Evolutionary conservation across 1,140 invertebrate species (phyloP).

Genomic region (Tribolium castaneum): DNA sequence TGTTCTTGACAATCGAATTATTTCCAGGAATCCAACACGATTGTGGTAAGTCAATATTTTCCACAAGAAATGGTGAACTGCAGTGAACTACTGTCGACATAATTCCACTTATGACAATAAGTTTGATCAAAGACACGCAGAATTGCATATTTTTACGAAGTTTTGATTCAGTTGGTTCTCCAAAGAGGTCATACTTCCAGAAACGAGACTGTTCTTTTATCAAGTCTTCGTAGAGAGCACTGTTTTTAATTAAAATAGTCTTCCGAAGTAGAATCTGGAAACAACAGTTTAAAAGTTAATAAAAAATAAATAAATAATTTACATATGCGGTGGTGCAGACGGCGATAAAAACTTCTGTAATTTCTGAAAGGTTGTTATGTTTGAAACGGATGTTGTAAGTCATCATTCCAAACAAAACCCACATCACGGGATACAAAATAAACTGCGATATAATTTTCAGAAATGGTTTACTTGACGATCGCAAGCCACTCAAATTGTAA

Average conservation of each 20-base stretch:
- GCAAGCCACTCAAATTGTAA: neutral
- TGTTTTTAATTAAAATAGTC: neutral
- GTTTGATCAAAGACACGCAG: neutral
- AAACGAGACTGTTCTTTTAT: neutral
- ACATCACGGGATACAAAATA: neutral
- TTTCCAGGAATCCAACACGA: neutral
- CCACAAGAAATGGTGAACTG: neutral
- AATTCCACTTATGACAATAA: neutral
- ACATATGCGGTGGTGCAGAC: neutral
- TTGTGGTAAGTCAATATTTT: neutral
- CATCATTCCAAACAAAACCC: neutral
- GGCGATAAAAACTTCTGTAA: neutral
- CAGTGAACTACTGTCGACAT: neutral
- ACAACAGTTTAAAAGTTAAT: neutral
- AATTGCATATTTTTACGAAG: neutral
- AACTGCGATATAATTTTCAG: neutral
- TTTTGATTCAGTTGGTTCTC: neutral
- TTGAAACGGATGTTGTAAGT: neutral
- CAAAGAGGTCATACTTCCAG: slow-evolving; percentile 5
- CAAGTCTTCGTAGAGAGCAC: neutral
- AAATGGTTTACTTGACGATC: neutral
- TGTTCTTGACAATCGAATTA: neutral
- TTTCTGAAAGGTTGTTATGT: neutral
- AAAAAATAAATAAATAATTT: neutral
- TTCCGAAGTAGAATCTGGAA: neutral